Evolutionary conservation across 2,888 invertebrate species (phyloP).

Genomic region (Pogonocherus hispidulus): DNA sequence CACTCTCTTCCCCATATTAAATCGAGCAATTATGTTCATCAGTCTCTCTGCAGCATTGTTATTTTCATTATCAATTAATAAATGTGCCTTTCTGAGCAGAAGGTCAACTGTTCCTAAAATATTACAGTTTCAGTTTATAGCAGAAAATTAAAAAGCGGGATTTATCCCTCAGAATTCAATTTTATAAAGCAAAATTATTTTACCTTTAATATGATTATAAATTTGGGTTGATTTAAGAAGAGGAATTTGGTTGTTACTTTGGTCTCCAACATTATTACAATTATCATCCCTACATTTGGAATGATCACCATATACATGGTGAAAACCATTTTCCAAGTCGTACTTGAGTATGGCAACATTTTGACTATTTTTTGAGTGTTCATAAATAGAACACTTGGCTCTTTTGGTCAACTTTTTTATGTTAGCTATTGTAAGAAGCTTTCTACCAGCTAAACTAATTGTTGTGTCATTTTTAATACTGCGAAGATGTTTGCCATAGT

Average conservation of each 20-base stretch:
- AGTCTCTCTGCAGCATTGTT: conserved; percentile 42
- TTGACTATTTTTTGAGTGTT: too few relatives aligned
- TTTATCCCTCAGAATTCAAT: too few relatives aligned
- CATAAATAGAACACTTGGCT: too few relatives aligned
- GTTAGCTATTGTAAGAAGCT: too few relatives aligned
- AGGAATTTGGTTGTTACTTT: conserved; percentile 9
- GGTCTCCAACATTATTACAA: conserved; percentile 28
- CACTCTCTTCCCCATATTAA: conserved; percentile 43
- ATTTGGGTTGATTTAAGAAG: conserved; percentile 2
- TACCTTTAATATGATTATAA: conserved; percentile 23
- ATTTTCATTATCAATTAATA: conserved; percentile 43
- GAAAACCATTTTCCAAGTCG: not conserved
- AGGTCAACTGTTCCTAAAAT: conserved; percentile 30
- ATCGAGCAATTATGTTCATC: conserved; percentile 43
- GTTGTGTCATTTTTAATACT: conserved; percentile 38
- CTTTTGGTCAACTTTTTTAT: too few relatives aligned
- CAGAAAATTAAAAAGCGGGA: conserved; percentile 15
- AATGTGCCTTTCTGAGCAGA: conserved; percentile 35
- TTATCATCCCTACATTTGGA: not conserved
- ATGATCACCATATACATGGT: not conserved
- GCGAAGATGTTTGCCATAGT: conserved; percentile 42
- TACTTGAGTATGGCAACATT: not conserved
- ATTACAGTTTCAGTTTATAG: not conserved
- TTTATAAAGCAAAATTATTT: not conserved
- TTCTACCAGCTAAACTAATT: conserved; percentile 2